Evolutionary conservation across 1,140 invertebrate species (phyloP), one percentile per base, ranked within the genome.

Genomic region (Cotesia chilonis): DNA sequence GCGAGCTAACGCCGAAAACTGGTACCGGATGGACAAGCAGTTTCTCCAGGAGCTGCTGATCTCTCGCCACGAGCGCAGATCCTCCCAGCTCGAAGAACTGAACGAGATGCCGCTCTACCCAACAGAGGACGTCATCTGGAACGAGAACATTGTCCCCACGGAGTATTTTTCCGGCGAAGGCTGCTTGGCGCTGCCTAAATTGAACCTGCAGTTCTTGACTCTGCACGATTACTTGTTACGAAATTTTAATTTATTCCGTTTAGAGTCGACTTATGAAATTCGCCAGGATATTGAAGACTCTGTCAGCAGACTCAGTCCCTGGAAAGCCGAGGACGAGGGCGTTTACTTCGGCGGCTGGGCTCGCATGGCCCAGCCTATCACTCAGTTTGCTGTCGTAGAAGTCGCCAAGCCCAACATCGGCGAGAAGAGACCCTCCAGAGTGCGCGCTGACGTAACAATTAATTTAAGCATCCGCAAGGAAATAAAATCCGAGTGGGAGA

Each of bases 181-280:
- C 37, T 97, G 95, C 80, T 87, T 99, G 6, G 98, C 98, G 0
- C 87, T 99, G 72, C 98, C 98, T 0, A 99, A 99, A 85, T 87
- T 99, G 0, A 99, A 99, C 88, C 88, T 99, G 4, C 98, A 99
- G 87, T 99, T 99, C 87, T 88, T 99, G 3, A 99, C 98, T 0
- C 86, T 99, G 4, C 97, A 99, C 87, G 98, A 99, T 88, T 99
- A 99, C 87, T 87, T 99, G 28, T 85, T 99, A 67, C 90, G 98
- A 70, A 99, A 99, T 85, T 99, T 99, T 79, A 96, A 99, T 86
- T 88, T 99, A 0, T 99, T 99, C 83, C 90, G 98, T 41, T 86
- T 99, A 64, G 98, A 99, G 85, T 98, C 98, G 17, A 99, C 98
- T 70, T 99, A 99, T 90, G 97, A 99, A 90, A 99, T 99, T 74